Conservation (phyloP, 1,140 invertebrate species). For the Lordiphosa collinella region DNA sequence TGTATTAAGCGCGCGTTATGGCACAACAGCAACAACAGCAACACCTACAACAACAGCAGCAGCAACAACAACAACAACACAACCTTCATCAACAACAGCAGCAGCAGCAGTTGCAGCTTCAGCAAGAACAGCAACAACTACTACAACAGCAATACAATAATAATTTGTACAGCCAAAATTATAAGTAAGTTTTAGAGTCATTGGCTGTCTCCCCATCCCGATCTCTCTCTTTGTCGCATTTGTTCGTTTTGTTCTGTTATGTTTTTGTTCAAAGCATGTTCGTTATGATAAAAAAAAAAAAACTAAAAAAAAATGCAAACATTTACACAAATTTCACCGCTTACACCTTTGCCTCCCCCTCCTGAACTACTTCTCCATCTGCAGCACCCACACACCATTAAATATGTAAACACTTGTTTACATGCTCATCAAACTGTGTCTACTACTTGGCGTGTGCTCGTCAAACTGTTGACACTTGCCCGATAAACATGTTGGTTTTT, state of each 20-base stretch:
- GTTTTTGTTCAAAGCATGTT: not conserved
- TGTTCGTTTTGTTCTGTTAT: slow-evolving; percentile 10
- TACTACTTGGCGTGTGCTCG: slow-evolving; percentile 27
- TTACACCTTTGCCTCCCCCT: not conserved
- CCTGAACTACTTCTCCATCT: not conserved
- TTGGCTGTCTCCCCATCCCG: slow-evolving; percentile 15
- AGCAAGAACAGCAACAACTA: slow-evolving; percentile 40
- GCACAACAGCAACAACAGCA: slow-evolving; percentile 67
- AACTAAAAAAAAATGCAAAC: slow-evolving; percentile 21
- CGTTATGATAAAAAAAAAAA: slow-evolving; percentile 15
- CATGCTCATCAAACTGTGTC: slow-evolving; percentile 27
- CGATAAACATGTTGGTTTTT: slow-evolving; percentile 7
- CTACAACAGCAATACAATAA: slow-evolving; percentile 66
- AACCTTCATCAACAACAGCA: slow-evolving; percentile 26
- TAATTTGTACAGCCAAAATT: slow-evolving; percentile 70
- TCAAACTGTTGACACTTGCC: slow-evolving; percentile 19
- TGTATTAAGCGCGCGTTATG: slow-evolving; percentile 64
- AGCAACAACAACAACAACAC: slow-evolving; percentile 46
- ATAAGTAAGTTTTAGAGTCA: slow-evolving; percentile 71
- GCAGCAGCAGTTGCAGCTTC: slow-evolving; percentile 35
- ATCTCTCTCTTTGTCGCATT: slow-evolving; percentile 12
- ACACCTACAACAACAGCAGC: slow-evolving; percentile 31
- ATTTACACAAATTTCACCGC: slow-evolving; percentile 16
- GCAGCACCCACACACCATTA: not conserved
- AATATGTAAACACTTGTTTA: slow-evolving; percentile 21